phyloP scores from a whole-genome alignment of 2,797 vertebrate genomes.

The Chromis chromis region DNA sequence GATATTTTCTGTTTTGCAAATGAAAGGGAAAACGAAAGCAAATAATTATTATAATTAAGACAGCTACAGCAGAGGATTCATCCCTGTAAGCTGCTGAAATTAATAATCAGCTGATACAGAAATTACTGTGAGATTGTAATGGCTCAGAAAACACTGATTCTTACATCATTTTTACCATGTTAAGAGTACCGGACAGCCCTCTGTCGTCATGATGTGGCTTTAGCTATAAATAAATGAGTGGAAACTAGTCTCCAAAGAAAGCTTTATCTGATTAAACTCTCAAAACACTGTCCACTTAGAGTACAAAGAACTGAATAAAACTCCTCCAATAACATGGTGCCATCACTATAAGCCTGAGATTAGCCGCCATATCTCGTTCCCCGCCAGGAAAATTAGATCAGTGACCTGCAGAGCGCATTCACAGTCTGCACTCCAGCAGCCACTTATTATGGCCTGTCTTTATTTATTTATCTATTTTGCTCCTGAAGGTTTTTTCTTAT shows the following conservation, averaged over 20 bases:
- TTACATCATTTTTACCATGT: slow-evolving; percentile 10
- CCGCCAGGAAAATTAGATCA: slow-evolving; percentile 77
- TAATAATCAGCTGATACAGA: slow-evolving; percentile 8
- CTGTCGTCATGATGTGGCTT: slow-evolving; percentile 20
- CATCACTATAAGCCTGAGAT: slow-evolving; percentile 71
- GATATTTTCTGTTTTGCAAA: neutral
- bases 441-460: slow-evolving; percentile 36
- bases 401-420: slow-evolving; percentile 59
- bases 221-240: slow-evolving; percentile 58
- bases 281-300: slow-evolving; percentile 68
- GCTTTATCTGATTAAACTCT: slow-evolving; percentile 63
- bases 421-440: slow-evolving; percentile 38
- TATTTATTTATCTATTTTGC: slow-evolving; percentile 20
- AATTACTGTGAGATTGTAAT: neutral
- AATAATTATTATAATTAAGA: neutral
- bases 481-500: slow-evolving; percentile 32
- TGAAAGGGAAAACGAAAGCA: neutral
- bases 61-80: neutral
- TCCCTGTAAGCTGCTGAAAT: neutral
- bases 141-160: neutral
- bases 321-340: slow-evolving; percentile 63
- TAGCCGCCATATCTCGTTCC: slow-evolving; percentile 71
- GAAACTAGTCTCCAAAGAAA: slow-evolving; percentile 51
- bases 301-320: slow-evolving; percentile 70
- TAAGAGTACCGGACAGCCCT: slow-evolving; percentile 8